Base-by-base conservation (phyloP, 2,888 invertebrate species). In the Hyles lineata region DNA sequence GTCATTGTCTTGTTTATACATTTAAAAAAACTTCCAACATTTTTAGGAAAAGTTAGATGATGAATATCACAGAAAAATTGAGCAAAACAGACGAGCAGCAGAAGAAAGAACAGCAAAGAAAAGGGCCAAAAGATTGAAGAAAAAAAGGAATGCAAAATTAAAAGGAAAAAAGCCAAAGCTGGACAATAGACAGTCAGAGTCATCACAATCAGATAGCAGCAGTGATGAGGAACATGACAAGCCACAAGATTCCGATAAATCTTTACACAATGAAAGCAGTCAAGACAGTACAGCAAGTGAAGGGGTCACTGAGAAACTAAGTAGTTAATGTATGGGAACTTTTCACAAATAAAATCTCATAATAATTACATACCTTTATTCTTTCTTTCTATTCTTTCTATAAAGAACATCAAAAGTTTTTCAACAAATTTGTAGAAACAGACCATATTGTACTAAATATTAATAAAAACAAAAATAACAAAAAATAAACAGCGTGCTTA, bases 71-170 rank as follows among this genome's bases (percentile, higher is more conserved):
- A 88, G 92, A 61, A 98, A 97, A 92, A 90, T 99, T 58, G 97
- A 97, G 88, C 96, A 97, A 80, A 98, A 98, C 87, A 95, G 92
- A 80, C 95, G 87, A 83, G 90, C 90, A 80, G 97, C 98, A 15
- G 98, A 98, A 79, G 96, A 97, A 83, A 96, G 95, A 86, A 99
- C 99, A 6, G 98, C 98, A 0, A 99, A 99, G 86, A 99, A 98
- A 88, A 95, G 99, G 80, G 97, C 97, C 0, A 99, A 99, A 87
- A 96, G 99, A 71, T 87, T 97, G 73, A 98, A 97, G 86, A 97
- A 96, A 85, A 98, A 98, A 85, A 95, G 87, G 80, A 90, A 88
- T 79, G 85, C 88, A 4, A 93, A 91, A 79, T 74, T 85, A 23
- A 92, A 91, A 80, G 85, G 77, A 8, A 96, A 87, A 95, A 92